Evolutionary conservation across 2,888 invertebrate species (phyloP).

Genomic region (Ashinkailepas kermadecensis): DNA sequence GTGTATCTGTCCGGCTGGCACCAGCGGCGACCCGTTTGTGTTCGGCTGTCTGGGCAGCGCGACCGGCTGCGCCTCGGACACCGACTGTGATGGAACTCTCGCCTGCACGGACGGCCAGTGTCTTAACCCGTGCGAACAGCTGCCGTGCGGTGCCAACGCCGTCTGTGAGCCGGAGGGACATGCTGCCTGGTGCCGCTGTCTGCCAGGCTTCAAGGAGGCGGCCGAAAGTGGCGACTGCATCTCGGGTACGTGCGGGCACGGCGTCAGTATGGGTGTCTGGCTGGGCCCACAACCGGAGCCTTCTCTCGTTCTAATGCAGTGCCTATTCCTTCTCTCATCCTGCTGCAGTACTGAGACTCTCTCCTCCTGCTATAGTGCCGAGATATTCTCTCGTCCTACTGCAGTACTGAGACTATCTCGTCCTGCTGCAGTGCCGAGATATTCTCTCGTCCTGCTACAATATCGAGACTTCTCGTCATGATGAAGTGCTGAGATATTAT

Average conservation of each 20-base stretch:
- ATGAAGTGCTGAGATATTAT: too few relatives aligned
- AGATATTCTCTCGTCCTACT: too few relatives aligned
- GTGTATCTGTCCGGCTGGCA: constrained; percentile 50
- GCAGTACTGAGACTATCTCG: too few relatives aligned
- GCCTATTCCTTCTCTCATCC: too few relatives aligned
- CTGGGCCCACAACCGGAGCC: too few relatives aligned
- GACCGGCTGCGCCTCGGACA: constrained; percentile 58
- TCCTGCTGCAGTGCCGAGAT: too few relatives aligned
- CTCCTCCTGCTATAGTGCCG: too few relatives aligned
- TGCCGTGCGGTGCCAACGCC: constrained; percentile 74
- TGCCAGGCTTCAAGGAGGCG: constrained; percentile 70
- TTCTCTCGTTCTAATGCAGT: too few relatives aligned
- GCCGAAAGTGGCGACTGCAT: constrained; percentile 72
- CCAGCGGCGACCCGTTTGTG: constrained; percentile 42
- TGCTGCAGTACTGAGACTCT: too few relatives aligned
- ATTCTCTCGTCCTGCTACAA: too few relatives aligned
- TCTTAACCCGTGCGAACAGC: constrained; percentile 68
- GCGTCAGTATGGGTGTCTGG: too few relatives aligned
- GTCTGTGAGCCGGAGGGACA: constrained; percentile 82
- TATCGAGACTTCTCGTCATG: too few relatives aligned
- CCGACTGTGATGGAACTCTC: constrained; percentile 71
- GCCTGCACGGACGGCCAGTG: constrained; percentile 71
- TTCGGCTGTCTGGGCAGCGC: constrained; percentile 32
- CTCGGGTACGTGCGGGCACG: constrained; percentile 53
- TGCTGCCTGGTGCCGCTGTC: constrained; percentile 80